Evolutionary conservation across 30 jellyfish, hydroid and myxozoan species (phyloP).

Genomic region (Nemopilema nomurai): DNA sequence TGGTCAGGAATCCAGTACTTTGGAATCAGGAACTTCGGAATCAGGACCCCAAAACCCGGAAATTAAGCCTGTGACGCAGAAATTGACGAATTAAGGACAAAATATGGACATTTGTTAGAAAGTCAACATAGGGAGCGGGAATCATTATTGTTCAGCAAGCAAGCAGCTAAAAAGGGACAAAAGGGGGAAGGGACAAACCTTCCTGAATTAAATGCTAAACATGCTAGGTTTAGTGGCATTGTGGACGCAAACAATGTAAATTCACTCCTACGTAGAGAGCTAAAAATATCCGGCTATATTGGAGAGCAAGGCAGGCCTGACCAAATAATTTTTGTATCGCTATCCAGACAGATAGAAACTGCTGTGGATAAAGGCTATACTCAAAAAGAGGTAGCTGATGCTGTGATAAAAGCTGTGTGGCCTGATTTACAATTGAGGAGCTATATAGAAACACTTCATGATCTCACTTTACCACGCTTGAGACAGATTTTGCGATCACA

Average conservation of each 20-base stretch:
- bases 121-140: no score
- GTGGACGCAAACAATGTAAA: slow-evolving; percentile 32
- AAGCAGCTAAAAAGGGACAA: no score
- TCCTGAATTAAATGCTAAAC: no score
- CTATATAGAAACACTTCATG: slow-evolving; percentile 41
- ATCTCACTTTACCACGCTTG: slow-evolving; percentile 26
- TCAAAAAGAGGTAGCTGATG: slow-evolving; percentile 39
- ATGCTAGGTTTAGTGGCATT: no score
- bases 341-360: slow-evolving; percentile 37
- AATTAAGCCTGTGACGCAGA: no score
- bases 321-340: slow-evolving; percentile 34
- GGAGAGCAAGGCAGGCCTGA: slow-evolving; percentile 52
- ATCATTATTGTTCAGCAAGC: no score
- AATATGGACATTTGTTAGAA: no score
- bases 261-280: slow-evolving; percentile 39
- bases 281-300: slow-evolving; percentile 53
- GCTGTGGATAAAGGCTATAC: slow-evolving; percentile 36
- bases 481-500: slow-evolving; percentile 48
- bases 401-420: slow-evolving; percentile 34
- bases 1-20: no score
- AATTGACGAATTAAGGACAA: no score
- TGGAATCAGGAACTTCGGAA: no score
- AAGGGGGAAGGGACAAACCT: no score
- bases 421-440: slow-evolving; percentile 52
- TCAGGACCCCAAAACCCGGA: no score